Evolutionary conservation across 2,113 vertebrate genomes (phyloP).

Genomic region (Cheirogaleus medius): DNA sequence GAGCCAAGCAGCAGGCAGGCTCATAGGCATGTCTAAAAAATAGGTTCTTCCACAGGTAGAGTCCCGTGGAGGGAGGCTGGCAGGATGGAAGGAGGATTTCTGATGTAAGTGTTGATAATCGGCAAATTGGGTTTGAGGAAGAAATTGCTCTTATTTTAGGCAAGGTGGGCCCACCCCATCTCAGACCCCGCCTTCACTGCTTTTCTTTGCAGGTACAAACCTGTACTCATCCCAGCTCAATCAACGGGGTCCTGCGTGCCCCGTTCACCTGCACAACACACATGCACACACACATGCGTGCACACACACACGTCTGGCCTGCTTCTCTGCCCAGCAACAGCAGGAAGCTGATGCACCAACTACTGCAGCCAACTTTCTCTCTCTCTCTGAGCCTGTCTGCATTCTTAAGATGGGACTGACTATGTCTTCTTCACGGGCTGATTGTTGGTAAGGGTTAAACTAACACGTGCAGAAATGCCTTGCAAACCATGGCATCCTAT

Average conservation of each 20-base stretch:
- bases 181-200: neutral
- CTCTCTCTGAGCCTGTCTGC: neutral
- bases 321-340: neutral
- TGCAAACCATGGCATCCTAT: neutral
- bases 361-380: neutral
- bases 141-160: neutral
- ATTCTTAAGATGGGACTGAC: neutral
- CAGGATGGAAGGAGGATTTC: neutral
- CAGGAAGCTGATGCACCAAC: neutral
- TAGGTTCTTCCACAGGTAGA: neutral
- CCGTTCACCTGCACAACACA: neutral
- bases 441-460: neutral
- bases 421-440: neutral
- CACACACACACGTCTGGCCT: neutral
- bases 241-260: neutral
- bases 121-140: neutral
- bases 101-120: neutral
- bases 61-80: neutral
- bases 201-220: neutral
- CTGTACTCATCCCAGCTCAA: neutral
- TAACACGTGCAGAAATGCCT: neutral
- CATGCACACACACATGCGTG: neutral
- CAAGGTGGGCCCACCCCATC: neutral
- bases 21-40: neutral
- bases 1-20: neutral